Percentiles rank a stretch among this genome's conserved stretches.
Conservation (phyloP, 2,113 vertebrate genomes). For the Piprites chloris region DNA sequence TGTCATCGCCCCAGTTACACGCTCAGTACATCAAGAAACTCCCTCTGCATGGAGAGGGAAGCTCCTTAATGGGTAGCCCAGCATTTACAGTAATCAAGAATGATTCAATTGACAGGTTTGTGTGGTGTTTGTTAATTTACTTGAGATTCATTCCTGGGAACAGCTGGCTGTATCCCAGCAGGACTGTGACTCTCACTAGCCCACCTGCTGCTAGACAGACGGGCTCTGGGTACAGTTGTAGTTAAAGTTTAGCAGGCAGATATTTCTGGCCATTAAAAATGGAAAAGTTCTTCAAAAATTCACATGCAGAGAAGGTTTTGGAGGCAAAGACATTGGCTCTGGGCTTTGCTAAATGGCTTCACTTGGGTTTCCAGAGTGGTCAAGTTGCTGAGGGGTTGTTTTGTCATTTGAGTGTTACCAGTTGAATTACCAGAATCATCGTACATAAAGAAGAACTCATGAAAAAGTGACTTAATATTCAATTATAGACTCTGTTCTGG, state of each 20-base stretch:
- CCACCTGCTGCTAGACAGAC: conserved; percentile 75
- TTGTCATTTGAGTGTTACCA: neutral
- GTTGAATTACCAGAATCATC: neutral
- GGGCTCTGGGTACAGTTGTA: conserved; percentile 56
- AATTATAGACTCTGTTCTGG: neutral
- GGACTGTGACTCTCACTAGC: conserved; percentile 66
- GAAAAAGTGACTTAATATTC: neutral
- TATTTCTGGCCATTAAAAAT: conserved; percentile 67
- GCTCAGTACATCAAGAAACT: neutral
- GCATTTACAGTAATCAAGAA: conserved; percentile 68
- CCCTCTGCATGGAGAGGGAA: neutral
- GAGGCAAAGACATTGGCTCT: neutral
- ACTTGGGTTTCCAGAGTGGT: neutral
- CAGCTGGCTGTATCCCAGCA: conserved; percentile 76
- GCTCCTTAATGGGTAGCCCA: neutral
- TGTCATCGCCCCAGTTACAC: neutral
- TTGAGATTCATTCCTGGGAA: conserved; percentile 73
- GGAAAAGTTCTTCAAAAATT: conserved; percentile 54
- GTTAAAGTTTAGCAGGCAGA: conserved; percentile 69
- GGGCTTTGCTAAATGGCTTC: neutral
- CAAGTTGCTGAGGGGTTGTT: neutral
- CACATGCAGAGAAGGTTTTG: neutral
- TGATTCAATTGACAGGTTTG: conserved; percentile 75
- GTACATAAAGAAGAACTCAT: neutral
- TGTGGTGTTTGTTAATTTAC: conserved; percentile 77